Percentiles rank a stretch among this genome's conserved stretches.
phyloP scores from a whole-genome alignment of 2,113 vertebrate genomes.

The Arenaria interpres region DNA sequence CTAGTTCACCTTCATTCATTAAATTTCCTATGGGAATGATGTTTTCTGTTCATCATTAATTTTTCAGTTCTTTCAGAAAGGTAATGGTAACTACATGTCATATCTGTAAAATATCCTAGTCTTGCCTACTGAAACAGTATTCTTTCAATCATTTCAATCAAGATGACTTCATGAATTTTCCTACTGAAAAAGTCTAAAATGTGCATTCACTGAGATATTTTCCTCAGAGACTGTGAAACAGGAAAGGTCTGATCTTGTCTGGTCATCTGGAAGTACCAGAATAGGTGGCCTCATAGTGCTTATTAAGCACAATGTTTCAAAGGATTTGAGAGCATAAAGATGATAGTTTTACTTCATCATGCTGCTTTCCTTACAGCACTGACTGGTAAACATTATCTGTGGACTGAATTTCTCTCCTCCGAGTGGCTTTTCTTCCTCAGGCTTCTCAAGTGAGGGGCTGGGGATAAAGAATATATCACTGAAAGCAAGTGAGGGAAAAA shows the following conservation, averaged over 20 bases:
- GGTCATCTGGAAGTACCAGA: not conserved
- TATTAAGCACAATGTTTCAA: not conserved
- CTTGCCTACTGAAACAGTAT: not conserved
- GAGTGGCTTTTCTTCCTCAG: not conserved
- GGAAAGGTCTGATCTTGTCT: not conserved
- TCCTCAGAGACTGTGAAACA: not conserved
- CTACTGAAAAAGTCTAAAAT: not conserved
- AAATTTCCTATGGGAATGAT: not conserved
- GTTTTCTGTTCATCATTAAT: not conserved
- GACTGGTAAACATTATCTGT: not conserved
- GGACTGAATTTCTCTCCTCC: not conserved
- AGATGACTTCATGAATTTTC: not conserved
- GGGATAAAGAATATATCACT: not conserved
- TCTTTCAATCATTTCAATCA: not conserved
- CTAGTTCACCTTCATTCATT: not conserved
- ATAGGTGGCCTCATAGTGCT: not conserved
- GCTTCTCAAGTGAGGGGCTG: not conserved
- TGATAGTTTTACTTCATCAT: not conserved
- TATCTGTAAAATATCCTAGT: not conserved
- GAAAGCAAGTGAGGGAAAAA: not conserved
- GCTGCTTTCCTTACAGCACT: not conserved
- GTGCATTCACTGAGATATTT: not conserved
- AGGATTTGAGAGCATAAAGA: not conserved
- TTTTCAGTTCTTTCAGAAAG: not conserved
- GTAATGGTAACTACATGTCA: accelerated